Evolutionary conservation across 2,888 invertebrate species (phyloP).

Genomic region (Lordiphosa andalusiaca): DNA sequence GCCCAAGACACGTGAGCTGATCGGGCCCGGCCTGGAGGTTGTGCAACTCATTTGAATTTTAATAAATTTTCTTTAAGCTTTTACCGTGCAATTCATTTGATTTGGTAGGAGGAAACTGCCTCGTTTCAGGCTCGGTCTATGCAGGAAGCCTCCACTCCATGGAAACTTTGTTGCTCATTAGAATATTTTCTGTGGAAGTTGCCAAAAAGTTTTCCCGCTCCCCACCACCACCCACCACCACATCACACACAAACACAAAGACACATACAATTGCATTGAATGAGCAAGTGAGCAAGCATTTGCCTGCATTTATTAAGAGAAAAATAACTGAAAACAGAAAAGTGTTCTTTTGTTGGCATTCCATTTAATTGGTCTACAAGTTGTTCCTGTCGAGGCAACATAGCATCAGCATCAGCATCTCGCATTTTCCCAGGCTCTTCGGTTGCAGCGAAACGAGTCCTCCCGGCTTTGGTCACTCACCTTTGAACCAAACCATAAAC

Average conservation of each 20-base stretch:
- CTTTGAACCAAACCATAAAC: slow-evolving; percentile 58
- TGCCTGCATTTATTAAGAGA: slow-evolving; percentile 52
- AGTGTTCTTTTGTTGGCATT: slow-evolving; percentile 56
- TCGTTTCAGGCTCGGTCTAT: slow-evolving; percentile 22
- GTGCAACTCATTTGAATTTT: slow-evolving; percentile 64
- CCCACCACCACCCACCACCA: not conserved
- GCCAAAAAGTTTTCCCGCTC: slow-evolving; percentile 39
- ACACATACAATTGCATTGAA: slow-evolving; percentile 17
- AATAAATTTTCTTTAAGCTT: slow-evolving; percentile 41
- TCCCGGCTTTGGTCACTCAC: slow-evolving; percentile 57
- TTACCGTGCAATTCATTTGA: slow-evolving; percentile 43
- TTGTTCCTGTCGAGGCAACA: slow-evolving; percentile 57
- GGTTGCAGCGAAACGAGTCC: slow-evolving; percentile 37
- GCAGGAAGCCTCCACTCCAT: slow-evolving; percentile 44
- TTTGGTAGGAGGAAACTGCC: slow-evolving; percentile 32
- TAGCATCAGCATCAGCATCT: slow-evolving; percentile 19
- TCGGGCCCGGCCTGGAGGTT: slow-evolving; percentile 21
- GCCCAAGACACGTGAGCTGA: slow-evolving; percentile 63
- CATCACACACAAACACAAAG: not conserved
- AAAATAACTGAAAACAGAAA: slow-evolving; percentile 34
- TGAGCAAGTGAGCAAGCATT: slow-evolving; percentile 19
- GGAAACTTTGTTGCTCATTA: slow-evolving; percentile 69
- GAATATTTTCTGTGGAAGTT: slow-evolving; percentile 68
- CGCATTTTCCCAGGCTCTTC: slow-evolving; percentile 38
- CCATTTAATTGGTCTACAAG: slow-evolving; percentile 70